Percentiles rank a stretch among this genome's conserved stretches.
phyloP scores from a whole-genome alignment of 2,888 invertebrate genomes.

The Arge pagana region DNA sequence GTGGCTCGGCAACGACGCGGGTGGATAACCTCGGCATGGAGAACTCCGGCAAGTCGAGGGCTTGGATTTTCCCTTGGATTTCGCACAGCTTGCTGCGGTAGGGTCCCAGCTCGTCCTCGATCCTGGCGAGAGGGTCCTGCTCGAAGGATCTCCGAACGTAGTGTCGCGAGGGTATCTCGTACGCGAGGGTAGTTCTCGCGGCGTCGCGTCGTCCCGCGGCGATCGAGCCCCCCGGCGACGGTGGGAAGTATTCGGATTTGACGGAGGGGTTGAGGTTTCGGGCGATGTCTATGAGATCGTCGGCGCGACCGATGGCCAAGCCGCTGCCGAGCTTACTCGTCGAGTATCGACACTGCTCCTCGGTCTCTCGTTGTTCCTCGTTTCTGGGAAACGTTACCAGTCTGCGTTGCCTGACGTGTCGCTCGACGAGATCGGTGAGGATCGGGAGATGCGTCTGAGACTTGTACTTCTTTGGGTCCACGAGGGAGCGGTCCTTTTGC shows the following conservation, averaged over 20 bases:
- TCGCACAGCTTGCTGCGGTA: constrained; percentile 37
- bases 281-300: constrained; percentile 35
- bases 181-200: not conserved
- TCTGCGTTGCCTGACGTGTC: constrained; percentile 11
- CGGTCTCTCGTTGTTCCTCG: not conserved
- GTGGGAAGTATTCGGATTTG: constrained; percentile 38
- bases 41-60: constrained; percentile 31
- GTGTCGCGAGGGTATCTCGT: too few relatives aligned
- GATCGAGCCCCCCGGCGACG: constrained; percentile 25
- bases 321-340: constrained; percentile 1
- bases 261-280: constrained; percentile 37
- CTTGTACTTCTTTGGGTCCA: constrained; percentile 1
- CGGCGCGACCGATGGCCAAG: constrained; percentile 5
- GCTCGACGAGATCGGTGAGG: not conserved
- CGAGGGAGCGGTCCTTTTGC: not conserved
- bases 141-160: constrained; percentile 18
- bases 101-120: constrained; percentile 39
- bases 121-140: constrained; percentile 33
- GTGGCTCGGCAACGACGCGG: not conserved
- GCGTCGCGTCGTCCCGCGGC: not conserved
- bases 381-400: constrained; percentile 17
- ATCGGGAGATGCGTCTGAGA: constrained; percentile 7
- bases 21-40: not conserved
- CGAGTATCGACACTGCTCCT: not conserved
- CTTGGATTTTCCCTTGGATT: constrained; percentile 35